phyloP scores from a whole-genome alignment of 2,888 invertebrate species.

The Heliconius hortense region DNA sequence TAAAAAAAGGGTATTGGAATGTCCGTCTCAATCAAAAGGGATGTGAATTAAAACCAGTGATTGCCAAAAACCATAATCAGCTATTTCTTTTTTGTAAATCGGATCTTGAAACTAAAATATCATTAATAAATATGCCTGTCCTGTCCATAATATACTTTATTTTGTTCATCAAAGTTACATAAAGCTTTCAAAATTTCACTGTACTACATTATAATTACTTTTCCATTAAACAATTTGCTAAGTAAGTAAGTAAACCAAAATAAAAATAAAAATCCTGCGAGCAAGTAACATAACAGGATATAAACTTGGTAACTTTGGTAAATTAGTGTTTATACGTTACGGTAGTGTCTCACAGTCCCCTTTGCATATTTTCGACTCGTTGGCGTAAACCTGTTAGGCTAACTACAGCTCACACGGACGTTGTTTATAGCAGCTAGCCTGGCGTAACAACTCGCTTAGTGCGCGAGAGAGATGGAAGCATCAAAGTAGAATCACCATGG shows the following conservation, averaged over 20 bases:
- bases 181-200: slow-evolving; percentile 3
- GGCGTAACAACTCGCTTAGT: slow-evolving; percentile 55
- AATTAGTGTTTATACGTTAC: slow-evolving; percentile 44
- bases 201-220: slow-evolving; percentile 5
- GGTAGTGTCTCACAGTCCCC: slow-evolving; percentile 43
- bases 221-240: slow-evolving; percentile 24
- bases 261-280: slow-evolving; percentile 47
- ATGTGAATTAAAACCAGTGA: too few relatives aligned
- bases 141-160: background rate
- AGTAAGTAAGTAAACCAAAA: background rate
- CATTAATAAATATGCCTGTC: background rate
- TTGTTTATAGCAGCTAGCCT: slow-evolving; percentile 58
- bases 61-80: too few relatives aligned
- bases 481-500: slow-evolving; percentile 14
- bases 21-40: too few relatives aligned
- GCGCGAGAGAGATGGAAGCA: slow-evolving; percentile 37
- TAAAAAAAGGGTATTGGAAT: too few relatives aligned
- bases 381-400: slow-evolving; percentile 60
- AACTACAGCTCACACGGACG: slow-evolving; percentile 57
- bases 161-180: background rate
- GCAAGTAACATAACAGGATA: slow-evolving; percentile 39
- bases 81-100: too few relatives aligned
- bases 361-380: slow-evolving; percentile 56
- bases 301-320: slow-evolving; percentile 40
- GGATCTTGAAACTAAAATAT: too few relatives aligned